Percentiles rank a stretch among this genome's conserved stretches.
These are phyloP conservation scores for Taenioides sp. DNA, from an alignment of 2,797 vertebrate genomes.

Conservation along the genomic window DNA sequence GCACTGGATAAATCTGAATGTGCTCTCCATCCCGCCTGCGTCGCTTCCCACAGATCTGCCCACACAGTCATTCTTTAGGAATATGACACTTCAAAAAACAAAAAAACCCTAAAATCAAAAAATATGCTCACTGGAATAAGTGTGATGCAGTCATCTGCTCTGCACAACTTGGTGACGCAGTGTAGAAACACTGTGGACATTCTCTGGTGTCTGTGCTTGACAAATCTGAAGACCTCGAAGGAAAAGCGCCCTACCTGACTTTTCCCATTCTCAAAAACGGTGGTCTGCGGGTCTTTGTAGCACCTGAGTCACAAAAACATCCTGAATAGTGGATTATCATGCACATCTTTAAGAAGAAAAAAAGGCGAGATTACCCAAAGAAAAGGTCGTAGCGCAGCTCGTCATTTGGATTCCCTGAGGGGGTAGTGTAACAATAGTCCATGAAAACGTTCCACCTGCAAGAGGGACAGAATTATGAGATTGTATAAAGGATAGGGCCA, in stretches of 20 bases:
- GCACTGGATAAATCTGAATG: slow-evolving; percentile 70
- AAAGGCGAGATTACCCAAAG: slow-evolving; percentile 84
- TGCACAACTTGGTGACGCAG: slow-evolving; percentile 95
- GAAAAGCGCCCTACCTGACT: slow-evolving; percentile 96
- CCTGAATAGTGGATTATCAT: slow-evolving; percentile 68
- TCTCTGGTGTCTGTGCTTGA: slow-evolving; percentile 98
- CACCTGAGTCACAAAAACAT: slow-evolving; percentile 79
- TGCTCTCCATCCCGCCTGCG: slow-evolving; percentile 80
- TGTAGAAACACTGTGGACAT: slow-evolving; percentile 98
- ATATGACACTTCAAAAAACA: not conserved
- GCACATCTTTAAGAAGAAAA: slow-evolving; percentile 57
- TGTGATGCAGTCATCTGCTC: slow-evolving; percentile 90
- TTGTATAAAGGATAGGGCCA: slow-evolving; percentile 58
- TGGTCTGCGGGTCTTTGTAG: slow-evolving; percentile 96
- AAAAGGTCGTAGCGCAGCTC: slow-evolving; percentile 96
- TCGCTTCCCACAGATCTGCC: slow-evolving; percentile 89
- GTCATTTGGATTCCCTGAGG: slow-evolving; percentile 97
- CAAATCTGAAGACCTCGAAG: slow-evolving; percentile 97
- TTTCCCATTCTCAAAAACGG: slow-evolving; percentile 93
- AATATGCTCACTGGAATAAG: slow-evolving; percentile 86
- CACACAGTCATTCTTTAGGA: slow-evolving; percentile 30
- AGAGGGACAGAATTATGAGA: slow-evolving; percentile 59
- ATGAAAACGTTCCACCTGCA: slow-evolving; percentile 98
- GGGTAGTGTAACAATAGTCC: slow-evolving; percentile 99
- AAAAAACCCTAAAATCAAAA: not conserved